Evolutionary conservation across 2,888 invertebrate genomes (phyloP).

Genomic region (Ischnus inquisitorius): DNA sequence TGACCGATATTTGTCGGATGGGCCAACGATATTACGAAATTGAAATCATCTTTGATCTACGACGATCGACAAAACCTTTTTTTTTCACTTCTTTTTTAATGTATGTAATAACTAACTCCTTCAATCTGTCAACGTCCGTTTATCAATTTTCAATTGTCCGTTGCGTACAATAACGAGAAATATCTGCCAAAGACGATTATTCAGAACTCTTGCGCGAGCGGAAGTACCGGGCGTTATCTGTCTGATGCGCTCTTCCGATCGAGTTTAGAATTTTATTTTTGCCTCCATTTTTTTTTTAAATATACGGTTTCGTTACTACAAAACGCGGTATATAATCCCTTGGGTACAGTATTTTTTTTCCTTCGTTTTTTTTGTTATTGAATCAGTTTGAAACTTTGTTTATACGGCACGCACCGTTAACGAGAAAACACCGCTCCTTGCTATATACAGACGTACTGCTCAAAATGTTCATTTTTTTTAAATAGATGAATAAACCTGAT

Average conservation of each 20-base stretch:
- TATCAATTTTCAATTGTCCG: slow-evolving; percentile 14
- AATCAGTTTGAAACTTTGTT: slow-evolving; percentile 28
- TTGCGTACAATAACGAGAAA: slow-evolving; percentile 53
- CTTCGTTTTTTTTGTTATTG: slow-evolving; percentile 19
- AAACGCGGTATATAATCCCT: slow-evolving; percentile 31
- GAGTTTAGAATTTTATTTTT: slow-evolving; percentile 48
- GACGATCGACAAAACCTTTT: not conserved
- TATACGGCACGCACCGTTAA: slow-evolving; percentile 12
- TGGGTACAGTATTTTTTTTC: slow-evolving; percentile 42
- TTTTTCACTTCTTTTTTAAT: slow-evolving; percentile 18
- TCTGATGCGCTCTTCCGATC: slow-evolving; percentile 10
- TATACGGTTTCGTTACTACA: slow-evolving; percentile 9
- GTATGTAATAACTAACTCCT: slow-evolving; percentile 1
- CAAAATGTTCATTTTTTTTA: slow-evolving; percentile 75
- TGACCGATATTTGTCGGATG: not conserved
- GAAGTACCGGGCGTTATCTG: slow-evolving; percentile 13
- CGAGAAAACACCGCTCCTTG: slow-evolving; percentile 59
- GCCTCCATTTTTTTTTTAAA: slow-evolving; percentile 17
- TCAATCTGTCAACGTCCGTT: not conserved
- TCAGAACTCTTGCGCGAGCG: slow-evolving; percentile 53
- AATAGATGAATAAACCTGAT: slow-evolving; percentile 50
- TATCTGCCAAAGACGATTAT: slow-evolving; percentile 66
- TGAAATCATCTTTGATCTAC: slow-evolving; percentile 3
- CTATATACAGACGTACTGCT: slow-evolving; percentile 75
- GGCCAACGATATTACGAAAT: slow-evolving; percentile 22